Evolutionary conservation across 2,888 invertebrate genomes (phyloP), one percentile per base, ranked within the genome.

Genomic region (Chromoteleia sp.): DNA sequence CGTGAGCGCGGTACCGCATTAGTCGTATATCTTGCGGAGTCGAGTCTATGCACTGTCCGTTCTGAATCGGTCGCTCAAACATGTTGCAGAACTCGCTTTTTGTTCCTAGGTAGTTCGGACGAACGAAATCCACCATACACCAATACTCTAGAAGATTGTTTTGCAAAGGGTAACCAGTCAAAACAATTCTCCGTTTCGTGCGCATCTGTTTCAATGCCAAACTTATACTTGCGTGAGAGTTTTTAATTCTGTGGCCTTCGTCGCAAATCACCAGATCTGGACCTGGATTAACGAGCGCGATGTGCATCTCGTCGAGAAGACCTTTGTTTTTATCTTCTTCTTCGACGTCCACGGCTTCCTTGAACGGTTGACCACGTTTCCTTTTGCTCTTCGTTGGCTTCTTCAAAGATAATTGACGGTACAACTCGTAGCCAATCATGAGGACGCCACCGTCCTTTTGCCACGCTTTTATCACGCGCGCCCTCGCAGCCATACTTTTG

Each of bases 121-220:
- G 94, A 0, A 99, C 99, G 92, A 99, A 99, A 91, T 99, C 99
- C 0, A 99, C 98, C 99, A 99, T 99, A 90, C 99, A 99, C 98
- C 98, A 98, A 91, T 98, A 98, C 90, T 98, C 98, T 70, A 98
- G 93, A 14, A 99, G 93, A 92, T 99, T 99, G 92, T 99, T 99
- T 92, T 99, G 99, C 8, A 99, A 93, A 0, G 99, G 99, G 92
- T 99, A 99, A 1, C 99, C 99, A 1, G 99, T 99, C 25, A 99
- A 93, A 0, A 99, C 99, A 12, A 99, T 96, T 82, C 99, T 94
- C 12, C 99, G 94, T 89, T 98, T 97, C 0, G 99, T 99, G 86
- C 96, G 94, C 93, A 99, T 98, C 89, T 97, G 97, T 90, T 99
- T 99, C 41, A 99, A 93, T 0, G 99, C 98, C 89, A 97, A 95